phyloP scores from a whole-genome alignment of 92 coral and sea anemone species.

The Pocillopora grandis region DNA sequence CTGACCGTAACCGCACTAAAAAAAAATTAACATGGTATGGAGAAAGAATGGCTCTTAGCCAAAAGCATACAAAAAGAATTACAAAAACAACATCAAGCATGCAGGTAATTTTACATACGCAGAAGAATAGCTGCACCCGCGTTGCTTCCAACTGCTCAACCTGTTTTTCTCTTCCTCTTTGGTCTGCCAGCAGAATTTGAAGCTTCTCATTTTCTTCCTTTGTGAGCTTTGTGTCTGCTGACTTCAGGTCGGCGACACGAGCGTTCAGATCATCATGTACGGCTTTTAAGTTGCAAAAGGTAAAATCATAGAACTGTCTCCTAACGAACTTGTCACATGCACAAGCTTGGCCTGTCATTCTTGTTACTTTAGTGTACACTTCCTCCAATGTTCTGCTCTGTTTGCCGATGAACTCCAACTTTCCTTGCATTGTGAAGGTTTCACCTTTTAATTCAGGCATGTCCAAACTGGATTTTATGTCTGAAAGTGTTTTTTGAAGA shows the following conservation, averaged over 20 bases:
- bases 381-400: background rate
- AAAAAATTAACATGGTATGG: too few relatives aligned
- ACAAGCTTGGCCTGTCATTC: background rate
- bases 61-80: too few relatives aligned
- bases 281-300: background rate
- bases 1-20: too few relatives aligned
- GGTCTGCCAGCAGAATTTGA: background rate
- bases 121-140: background rate
- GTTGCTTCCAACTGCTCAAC: background rate
- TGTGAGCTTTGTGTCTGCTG: background rate
- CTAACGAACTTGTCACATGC: background rate
- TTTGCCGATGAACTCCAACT: background rate
- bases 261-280: conserved; percentile 1
- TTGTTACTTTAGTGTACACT: background rate
- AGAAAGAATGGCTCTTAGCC: too few relatives aligned
- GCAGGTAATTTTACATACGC: background rate
- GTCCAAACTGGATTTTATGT: too few relatives aligned
- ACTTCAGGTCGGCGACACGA: background rate
- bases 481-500: too few relatives aligned
- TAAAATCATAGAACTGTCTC: conserved; percentile 3
- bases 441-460: too few relatives aligned
- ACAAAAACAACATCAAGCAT: too few relatives aligned
- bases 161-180: background rate
- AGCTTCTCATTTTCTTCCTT: background rate
- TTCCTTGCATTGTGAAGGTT: background rate